Conservation (phyloP, 2,113 vertebrate species). For the Larimichthys polyactis region DNA sequence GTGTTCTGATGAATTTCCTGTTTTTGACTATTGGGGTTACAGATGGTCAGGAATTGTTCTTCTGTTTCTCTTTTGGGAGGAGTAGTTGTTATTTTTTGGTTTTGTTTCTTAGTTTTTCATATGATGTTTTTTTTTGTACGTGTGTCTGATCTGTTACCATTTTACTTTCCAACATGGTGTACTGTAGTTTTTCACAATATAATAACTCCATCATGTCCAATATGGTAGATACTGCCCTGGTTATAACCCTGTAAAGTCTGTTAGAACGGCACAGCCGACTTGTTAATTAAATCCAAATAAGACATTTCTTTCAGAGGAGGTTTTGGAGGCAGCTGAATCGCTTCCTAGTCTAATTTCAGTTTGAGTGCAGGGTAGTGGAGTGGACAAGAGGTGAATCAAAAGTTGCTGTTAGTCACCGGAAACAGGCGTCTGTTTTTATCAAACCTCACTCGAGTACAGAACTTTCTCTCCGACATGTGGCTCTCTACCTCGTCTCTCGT, state of each 20-base stretch:
- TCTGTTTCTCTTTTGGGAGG: too few species aligned
- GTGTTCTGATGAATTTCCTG: too few species aligned
- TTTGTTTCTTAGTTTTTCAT: too few species aligned
- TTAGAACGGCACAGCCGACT: background rate
- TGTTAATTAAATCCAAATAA: background rate
- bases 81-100: too few species aligned
- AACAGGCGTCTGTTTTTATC: background rate
- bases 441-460: background rate
- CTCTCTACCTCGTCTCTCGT: constrained; percentile 32
- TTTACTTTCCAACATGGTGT: background rate
- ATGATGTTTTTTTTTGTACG: too few species aligned
- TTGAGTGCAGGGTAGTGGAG: background rate
- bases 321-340: background rate
- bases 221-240: background rate
- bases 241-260: background rate
- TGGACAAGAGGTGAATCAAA: background rate
- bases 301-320: background rate
- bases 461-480: constrained; percentile 15
- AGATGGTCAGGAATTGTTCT: too few species aligned
- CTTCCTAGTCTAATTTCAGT: background rate
- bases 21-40: too few species aligned
- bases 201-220: too few species aligned
- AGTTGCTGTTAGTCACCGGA: background rate
- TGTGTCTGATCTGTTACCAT: too few species aligned
- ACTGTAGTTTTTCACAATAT: background rate